Base-by-base conservation (phyloP, 2,888 invertebrate genomes). In the Orchesella flavescens region DNA sequence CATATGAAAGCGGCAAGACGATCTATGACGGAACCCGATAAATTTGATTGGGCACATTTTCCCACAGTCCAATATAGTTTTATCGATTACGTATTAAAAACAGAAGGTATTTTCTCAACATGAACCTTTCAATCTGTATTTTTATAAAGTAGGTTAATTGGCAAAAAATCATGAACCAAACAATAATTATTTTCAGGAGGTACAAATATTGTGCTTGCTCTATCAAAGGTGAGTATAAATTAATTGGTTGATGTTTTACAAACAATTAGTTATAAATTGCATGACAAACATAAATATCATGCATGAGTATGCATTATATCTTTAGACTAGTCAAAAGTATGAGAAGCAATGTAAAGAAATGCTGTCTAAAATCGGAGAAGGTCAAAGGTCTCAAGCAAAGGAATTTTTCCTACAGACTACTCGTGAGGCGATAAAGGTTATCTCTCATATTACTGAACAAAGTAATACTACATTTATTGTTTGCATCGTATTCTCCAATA, bases 281-380 rank as follows among this genome's bases (percentile, higher is more conserved):
- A 34, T 34, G 2, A 4, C 34, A 7, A 34, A 34, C 34, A 34
- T 4, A 4, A 34, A 34, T 4, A 34, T 34, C n/a, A 34, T 34
- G 2, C 7, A 7, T 34, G 34, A 34, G 34, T 34, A 34, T 4
- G 7, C 3, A 34, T 49, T n/a, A n/a, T n/a, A n/a, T n/a, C n/a
- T n/a, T n/a, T n/a, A 85, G 84, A 55, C 55, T 0, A 84, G 75
- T 55, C 24, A 53, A 44, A 75, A 74, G 7, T 85, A 71, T 49
- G 81, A 85, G 49, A 74, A 77, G 15, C 57, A 55, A 13, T 84
- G 85, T 53, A 85, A 78, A 46, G 59, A 65, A 21, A 10, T 46
- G n/a, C 10, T 74, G 15, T 24, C 34, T n/a, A 57, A 34, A 49
- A 5, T 66, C 15, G n/a, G 81, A 19, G 43, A 49, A 12, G 17